Evolutionary conservation across 2,797 vertebrate species (phyloP).

Genomic region (Gila robusta): DNA sequence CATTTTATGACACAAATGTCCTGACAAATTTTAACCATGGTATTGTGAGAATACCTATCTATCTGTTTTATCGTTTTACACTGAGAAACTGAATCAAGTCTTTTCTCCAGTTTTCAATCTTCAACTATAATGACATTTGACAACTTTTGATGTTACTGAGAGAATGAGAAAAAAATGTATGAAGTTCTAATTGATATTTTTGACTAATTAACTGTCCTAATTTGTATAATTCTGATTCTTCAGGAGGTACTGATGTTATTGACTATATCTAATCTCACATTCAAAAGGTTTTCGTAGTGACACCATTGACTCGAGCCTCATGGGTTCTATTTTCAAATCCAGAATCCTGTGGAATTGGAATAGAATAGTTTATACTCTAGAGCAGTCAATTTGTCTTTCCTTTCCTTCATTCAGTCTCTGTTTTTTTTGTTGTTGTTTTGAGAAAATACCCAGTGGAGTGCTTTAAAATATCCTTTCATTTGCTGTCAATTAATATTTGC

Average conservation of each 20-base stretch:
- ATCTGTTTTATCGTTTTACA: background rate
- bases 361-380: slow-evolving; percentile 50
- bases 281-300: background rate
- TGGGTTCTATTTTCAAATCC: slow-evolving; percentile 57
- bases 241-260: slow-evolving; percentile 13
- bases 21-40: background rate
- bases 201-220: background rate
- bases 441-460: background rate
- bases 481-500: slow-evolving; percentile 40
- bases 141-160: background rate
- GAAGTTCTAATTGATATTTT: slow-evolving; percentile 10
- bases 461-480: slow-evolving; percentile 27
- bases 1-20: background rate
- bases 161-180: background rate
- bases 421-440: slow-evolving; percentile 5
- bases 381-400: slow-evolving; percentile 8
- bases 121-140: background rate
- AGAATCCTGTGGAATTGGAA: slow-evolving; percentile 38
- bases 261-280: slow-evolving; percentile 2
- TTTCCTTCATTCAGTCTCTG: slow-evolving; percentile 25
- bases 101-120: background rate
- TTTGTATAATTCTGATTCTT: slow-evolving; percentile 1
- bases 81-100: background rate
- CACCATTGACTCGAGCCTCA: slow-evolving; percentile 6
- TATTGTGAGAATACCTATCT: background rate